Evolutionary conservation across 2,113 vertebrate genomes (phyloP), one percentile per base, ranked within the genome.

Genomic region (Pogonocichla stellata): DNA sequence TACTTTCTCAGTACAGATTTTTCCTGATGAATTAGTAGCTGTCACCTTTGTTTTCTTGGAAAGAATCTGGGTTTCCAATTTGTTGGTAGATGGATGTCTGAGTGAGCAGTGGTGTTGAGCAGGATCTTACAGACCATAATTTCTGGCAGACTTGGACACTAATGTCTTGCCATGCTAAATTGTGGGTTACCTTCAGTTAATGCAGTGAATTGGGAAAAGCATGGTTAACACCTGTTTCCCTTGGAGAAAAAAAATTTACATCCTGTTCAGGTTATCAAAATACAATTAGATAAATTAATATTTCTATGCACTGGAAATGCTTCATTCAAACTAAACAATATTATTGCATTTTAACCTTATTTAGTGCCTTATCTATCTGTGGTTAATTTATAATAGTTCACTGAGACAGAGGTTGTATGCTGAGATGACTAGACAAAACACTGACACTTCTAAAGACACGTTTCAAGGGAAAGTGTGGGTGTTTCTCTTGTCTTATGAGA

Each of bases 51-150:
- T 79, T 38, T 78, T 80, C 47, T 54, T 80, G 54, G 67, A 65
- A 48, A 12, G 38, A 66, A 8, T 5, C 6, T 28, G 31, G 5
- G 5, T 80, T 94, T 94, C n/a, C 38, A 75, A 0, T 69, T 43
- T 2, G 5, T 36, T 67, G 60, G 12, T 5, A 6, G 16, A 20
- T 0, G 0, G n/a, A 26, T 66, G 34, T 53, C n/a, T 90, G 65
- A 69, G 23, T 38, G 58, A 22, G 26, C 47, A 42, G 34, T 62
- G 38, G 18, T 57, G 36, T 0, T 75, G 16, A 34, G 33, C 8
- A 48, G 66, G 40, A 61, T 73, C n/a, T 31, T 34, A 40, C 25
- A 48, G 43, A 15, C 29, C 33, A 25, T 69, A 3, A 22, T 86
- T 80, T 91, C 65, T 66, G 45, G 34, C 25, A 29, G 45, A 16